These are phyloP conservation scores for Anguilla anguilla DNA, from an alignment of 2,797 vertebrate genomes.

Conservation along the genomic window DNA sequence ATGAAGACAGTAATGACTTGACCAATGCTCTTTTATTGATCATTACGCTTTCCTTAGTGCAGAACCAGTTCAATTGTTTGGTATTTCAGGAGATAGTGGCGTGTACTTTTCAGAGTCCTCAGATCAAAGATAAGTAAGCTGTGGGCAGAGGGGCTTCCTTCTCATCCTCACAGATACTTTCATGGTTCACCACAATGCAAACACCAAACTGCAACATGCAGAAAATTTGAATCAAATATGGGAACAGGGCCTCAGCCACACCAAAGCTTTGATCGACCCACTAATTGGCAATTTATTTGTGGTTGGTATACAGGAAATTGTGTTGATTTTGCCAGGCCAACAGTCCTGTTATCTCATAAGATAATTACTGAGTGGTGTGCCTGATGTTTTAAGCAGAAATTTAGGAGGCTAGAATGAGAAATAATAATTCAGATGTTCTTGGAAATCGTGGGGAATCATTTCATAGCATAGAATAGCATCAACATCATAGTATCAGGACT, in stretches of 20 bases:
- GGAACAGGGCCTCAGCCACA: conserved; percentile 21
- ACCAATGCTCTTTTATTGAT: neutral
- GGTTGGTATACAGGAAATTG: conserved; percentile 13
- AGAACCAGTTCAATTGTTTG: neutral
- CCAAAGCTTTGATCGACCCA: conserved; percentile 27
- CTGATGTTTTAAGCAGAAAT: neutral
- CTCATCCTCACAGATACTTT: neutral
- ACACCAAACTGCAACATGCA: neutral
- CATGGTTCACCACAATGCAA: conserved; percentile 7
- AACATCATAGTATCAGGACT: too few species aligned
- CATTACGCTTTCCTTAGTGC: neutral
- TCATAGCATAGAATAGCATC: neutral
- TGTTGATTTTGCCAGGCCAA: conserved; percentile 20
- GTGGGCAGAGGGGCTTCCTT: neutral
- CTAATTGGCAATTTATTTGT: conserved; percentile 31
- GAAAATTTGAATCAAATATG: conserved; percentile 12
- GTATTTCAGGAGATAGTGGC: neutral
- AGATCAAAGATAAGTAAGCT: neutral
- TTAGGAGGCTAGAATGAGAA: neutral
- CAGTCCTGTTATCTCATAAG: conserved; percentile 2
- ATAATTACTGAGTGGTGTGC: conserved; percentile 11
- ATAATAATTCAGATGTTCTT: neutral
- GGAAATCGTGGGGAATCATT: neutral
- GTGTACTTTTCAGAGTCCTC: neutral
- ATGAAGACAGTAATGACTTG: neutral